Evolutionary conservation across 2,888 invertebrate genomes (phyloP).

Genomic region (Barypeithes pellucidus): DNA sequence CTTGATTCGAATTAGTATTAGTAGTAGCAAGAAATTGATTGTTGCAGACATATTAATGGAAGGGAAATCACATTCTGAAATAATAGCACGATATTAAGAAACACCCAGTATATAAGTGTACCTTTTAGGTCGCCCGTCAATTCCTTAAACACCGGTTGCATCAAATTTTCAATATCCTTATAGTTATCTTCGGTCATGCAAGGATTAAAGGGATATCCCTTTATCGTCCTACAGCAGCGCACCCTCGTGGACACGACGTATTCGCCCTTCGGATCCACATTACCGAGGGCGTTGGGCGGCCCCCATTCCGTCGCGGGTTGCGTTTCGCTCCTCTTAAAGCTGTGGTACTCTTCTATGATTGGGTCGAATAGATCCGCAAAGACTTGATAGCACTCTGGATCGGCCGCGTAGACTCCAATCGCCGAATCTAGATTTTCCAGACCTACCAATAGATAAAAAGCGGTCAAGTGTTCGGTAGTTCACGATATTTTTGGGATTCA

Average conservation of each 20-base stretch:
- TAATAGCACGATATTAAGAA: no score
- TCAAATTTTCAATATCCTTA: conserved; percentile 75
- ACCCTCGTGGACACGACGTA: conserved; percentile 80
- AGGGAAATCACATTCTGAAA: no score
- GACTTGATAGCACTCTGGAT: conserved; percentile 78
- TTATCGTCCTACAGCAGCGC: conserved; percentile 76
- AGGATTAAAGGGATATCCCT: conserved; percentile 81
- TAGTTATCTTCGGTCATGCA: conserved; percentile 78
- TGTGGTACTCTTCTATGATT: conserved; percentile 80
- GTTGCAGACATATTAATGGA: no score
- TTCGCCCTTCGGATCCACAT: conserved; percentile 76
- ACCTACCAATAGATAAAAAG: conserved; percentile 67
- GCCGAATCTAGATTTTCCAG: conserved; percentile 79
- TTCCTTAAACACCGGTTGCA: conserved; percentile 64
- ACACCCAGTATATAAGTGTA: no score
- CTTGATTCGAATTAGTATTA: no score
- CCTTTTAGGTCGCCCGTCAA: conserved; percentile 85
- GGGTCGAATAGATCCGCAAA: conserved; percentile 80
- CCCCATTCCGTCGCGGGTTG: conserved; percentile 79
- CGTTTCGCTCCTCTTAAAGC: conserved; percentile 72
- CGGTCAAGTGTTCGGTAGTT: no score
- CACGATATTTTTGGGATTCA: no score
- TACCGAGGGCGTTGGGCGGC: conserved; percentile 71
- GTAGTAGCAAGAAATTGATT: no score
- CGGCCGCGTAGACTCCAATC: conserved; percentile 79